phyloP scores from a whole-genome alignment of 1,140 invertebrate genomes.

The Brachionus angularis region DNA sequence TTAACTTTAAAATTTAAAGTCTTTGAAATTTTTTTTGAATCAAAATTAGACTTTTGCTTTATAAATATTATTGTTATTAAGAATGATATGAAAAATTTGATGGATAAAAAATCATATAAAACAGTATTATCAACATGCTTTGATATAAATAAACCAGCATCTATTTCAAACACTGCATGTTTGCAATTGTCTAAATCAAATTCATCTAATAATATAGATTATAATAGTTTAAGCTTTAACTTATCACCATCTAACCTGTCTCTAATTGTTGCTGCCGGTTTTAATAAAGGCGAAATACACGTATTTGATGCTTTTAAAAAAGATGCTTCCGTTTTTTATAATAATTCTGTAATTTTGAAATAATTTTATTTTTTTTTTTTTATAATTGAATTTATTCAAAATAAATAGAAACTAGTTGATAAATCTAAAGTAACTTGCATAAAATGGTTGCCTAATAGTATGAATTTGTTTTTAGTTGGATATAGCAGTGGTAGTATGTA shows the following conservation, averaged over 20 bases:
- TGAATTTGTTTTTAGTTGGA: constrained; percentile 84
- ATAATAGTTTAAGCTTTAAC: constrained; percentile 6
- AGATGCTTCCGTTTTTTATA: constrained; percentile 40
- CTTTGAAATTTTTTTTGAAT: too few relatives aligned
- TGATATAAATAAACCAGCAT: constrained; percentile 11
- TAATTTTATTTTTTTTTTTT: neutral
- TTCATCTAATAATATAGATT: neutral
- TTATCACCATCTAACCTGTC: constrained; percentile 3
- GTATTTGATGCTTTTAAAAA: constrained; percentile 42
- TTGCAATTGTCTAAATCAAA: constrained; percentile 16
- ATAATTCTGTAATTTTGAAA: neutral
- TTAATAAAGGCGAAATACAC: constrained; percentile 43
- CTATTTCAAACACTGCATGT: neutral
- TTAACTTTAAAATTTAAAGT: too few relatives aligned
- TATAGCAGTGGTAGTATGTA: constrained; percentile 95
- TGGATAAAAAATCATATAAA: constrained; percentile 41
- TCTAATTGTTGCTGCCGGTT: constrained; percentile 41
- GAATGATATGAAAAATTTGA: constrained; percentile 18
- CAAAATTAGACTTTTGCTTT: too few relatives aligned
- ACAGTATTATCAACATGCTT: constrained; percentile 24
- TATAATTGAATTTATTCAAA: neutral
- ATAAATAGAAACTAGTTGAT: constrained; percentile 94
- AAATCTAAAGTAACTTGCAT: constrained; percentile 98
- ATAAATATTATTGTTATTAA: neutral
- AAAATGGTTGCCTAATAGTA: constrained; percentile 88